Evolutionary conservation across 1,140 invertebrate genomes (phyloP).

Genomic region (Cherax quadricarinatus): DNA sequence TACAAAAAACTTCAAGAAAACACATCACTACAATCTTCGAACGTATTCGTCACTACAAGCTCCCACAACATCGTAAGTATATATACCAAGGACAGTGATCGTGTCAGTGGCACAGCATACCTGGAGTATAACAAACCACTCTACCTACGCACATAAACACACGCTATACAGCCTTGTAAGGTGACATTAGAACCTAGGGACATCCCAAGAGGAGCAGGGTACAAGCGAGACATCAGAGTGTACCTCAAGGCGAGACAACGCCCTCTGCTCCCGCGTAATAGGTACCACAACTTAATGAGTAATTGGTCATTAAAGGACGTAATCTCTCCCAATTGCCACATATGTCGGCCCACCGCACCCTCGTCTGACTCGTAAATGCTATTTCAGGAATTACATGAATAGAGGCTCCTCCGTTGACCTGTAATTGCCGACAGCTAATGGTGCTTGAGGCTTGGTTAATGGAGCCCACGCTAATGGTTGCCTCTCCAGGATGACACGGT

Average conservation of each 20-base stretch:
- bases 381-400: background rate
- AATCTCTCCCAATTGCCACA: constrained; percentile 19
- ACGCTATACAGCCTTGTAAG: background rate
- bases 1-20: no score
- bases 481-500: background rate
- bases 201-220: no score
- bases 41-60: no score
- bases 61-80: no score
- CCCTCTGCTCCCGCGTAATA: background rate
- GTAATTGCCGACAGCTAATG: background rate
- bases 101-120: no score
- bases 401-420: background rate
- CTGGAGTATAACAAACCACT: no score
- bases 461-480: background rate
- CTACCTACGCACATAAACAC: background rate
- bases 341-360: background rate
- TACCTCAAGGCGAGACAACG: background rate
- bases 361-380: constrained; percentile 4
- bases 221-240: no score
- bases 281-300: constrained; percentile 6
- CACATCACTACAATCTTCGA: no score
- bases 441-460: background rate
- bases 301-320: constrained; percentile 4
- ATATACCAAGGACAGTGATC: no score
- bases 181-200: background rate